Percentiles rank a stretch among this genome's conserved stretches.
Conservation (phyloP, 2,888 invertebrate species). For the Ischnus inquisitorius region DNA sequence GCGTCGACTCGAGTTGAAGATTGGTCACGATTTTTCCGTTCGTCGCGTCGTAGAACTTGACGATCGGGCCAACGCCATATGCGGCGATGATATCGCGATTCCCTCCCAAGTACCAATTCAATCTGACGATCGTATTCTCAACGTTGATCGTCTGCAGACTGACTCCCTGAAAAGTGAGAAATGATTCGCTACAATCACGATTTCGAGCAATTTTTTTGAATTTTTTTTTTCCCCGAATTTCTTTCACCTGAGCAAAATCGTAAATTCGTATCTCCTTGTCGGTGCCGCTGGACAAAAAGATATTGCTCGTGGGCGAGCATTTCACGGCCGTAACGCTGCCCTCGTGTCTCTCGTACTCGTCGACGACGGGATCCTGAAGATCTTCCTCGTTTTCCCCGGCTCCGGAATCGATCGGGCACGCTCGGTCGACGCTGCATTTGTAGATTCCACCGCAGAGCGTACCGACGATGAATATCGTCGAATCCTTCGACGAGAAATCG, state of each 20-base stretch:
- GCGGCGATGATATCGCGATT: conserved; percentile 79
- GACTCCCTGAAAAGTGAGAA: conserved; percentile 72
- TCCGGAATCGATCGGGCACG: conserved; percentile 71
- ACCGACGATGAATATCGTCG: conserved; percentile 80
- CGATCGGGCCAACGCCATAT: conserved; percentile 79
- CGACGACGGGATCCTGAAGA: conserved; percentile 80
- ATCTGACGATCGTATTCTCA: conserved; percentile 79
- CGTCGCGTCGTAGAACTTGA: conserved; percentile 80
- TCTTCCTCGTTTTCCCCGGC: conserved; percentile 30
- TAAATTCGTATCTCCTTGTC: conserved; percentile 83
- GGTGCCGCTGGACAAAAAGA: conserved; percentile 80
- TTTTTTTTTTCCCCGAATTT: background rate
- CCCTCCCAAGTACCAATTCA: conserved; percentile 79
- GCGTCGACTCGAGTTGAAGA: conserved; percentile 76
- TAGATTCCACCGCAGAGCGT: conserved; percentile 83
- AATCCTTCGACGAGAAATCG: conserved; percentile 80
- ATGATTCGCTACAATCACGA: background rate
- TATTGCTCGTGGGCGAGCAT: conserved; percentile 78
- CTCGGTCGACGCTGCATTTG: conserved; percentile 80
- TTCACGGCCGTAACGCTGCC: conserved; percentile 81
- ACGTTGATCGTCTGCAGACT: conserved; percentile 77
- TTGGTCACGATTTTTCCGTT: conserved; percentile 75
- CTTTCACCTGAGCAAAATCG: conserved; percentile 80
- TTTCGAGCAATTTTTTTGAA: background rate
- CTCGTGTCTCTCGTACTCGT: conserved; percentile 80